Base-by-base conservation (phyloP, 2,113 vertebrate genomes). In the Entomyzon cyanotis region DNA sequence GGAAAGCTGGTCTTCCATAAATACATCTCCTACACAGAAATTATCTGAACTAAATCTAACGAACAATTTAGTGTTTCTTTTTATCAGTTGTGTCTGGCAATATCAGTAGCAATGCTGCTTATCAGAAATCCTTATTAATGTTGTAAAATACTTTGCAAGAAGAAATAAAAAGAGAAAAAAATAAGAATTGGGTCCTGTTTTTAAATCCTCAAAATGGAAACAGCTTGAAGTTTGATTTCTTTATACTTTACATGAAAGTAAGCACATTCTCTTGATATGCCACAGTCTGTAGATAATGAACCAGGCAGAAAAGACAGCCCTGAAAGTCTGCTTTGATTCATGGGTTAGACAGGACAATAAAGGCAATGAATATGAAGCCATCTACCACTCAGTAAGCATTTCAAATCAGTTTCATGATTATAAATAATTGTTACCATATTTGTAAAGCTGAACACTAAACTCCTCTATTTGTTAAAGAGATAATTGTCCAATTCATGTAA, bases 161-260 rank as follows among this genome's bases (percentile, higher is more conserved):
- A 46, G 78, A 69, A 56, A 74, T 13, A 69, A 56, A 77, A 12
- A 46, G 11, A 11, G 65, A 46, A 73, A 80, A 90, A 91, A 79
- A 41, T 78, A 94, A 89, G 52, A 95, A 82, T 22, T 84, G 11
- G 31, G 42, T 83, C n/a, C 41, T 84, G 74, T 7, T 93, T 93
- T 93, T 64, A 93, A 96, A 94, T 93, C 75, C 80, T 84, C 53
- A 86, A 93, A 94, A 93, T 42, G 58, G 83, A 92, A 96, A 95
- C 93, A 96, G 92, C 88, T 94, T 95, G 93, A 95, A 94, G 80
- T 93, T 94, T 93, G 86, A 96, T 94, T 95, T 97, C 94, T 96
- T 97, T 95, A 90, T 96, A 89, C 84, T 93, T 84, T 56, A 94
- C 94, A 95, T 96, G 80, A 96, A 95, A 95, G 93, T 52, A 95